A percentile compares a stretch with the other conserved stretches of the same genome.
Conservation (phyloP, 92 coral and sea anemone genomes). For the Porites divaricata region DNA sequence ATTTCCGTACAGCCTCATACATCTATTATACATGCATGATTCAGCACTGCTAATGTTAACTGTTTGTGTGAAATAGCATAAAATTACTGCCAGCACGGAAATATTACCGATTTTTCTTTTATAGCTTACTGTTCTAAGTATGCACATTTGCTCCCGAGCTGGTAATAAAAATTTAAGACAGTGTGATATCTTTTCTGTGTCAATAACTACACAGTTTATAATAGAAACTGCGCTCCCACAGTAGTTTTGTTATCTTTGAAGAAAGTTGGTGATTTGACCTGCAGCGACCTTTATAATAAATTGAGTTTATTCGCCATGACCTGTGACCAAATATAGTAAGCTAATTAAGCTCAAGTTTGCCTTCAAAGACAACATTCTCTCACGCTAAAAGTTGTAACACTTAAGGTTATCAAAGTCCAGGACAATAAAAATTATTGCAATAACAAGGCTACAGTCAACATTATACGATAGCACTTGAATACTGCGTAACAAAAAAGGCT, state of each 20-base stretch:
- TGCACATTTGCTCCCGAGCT: not conserved
- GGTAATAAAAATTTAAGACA: not conserved
- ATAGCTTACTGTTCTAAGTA: not conserved
- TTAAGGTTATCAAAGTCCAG: not conserved
- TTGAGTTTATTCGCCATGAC: constrained; percentile 6
- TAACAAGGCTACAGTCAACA: not conserved
- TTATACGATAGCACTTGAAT: not conserved
- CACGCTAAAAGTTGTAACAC: not conserved
- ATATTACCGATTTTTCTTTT: too few species aligned
- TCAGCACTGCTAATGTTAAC: too few species aligned
- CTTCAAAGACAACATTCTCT: not conserved
- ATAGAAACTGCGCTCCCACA: not conserved
- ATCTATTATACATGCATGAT: too few species aligned
- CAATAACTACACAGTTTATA: not conserved
- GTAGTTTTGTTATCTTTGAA: constrained; percentile 12
- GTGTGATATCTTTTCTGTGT: too few species aligned
- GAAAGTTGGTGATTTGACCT: constrained; percentile 15
- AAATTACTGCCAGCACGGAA: too few species aligned
- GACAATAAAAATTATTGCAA: too few species aligned
- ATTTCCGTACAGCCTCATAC: too few species aligned
- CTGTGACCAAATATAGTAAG: constrained; percentile 19
- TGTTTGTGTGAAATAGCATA: too few species aligned
- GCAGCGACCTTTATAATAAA: constrained; percentile 8
- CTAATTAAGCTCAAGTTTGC: not conserved
- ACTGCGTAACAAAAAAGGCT: not conserved